These are phyloP conservation scores for Drosophila takahashii DNA, from an alignment of 1,140 invertebrate genomes.

Conservation along the genomic window DNA sequence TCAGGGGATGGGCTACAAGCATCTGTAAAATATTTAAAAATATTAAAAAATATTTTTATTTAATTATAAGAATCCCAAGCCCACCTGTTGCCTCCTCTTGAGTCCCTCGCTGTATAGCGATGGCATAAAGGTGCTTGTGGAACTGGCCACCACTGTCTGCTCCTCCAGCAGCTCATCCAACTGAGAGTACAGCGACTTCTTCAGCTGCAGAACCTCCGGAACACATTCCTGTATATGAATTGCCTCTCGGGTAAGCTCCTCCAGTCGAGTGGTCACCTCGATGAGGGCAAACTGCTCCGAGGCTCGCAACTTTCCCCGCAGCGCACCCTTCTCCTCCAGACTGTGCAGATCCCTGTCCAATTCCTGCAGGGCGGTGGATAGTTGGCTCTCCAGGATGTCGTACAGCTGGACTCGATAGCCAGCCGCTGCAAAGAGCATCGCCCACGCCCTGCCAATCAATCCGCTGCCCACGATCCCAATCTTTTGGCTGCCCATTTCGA, in stretches of 20 bases:
- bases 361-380: constrained; percentile 89
- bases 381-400: constrained; percentile 91
- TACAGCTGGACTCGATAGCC: constrained; percentile 94
- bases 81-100: constrained; percentile 63
- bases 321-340: constrained; percentile 89
- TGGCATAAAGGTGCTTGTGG: constrained; percentile 95
- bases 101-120: constrained; percentile 91
- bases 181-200: constrained; percentile 91
- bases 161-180: constrained; percentile 90
- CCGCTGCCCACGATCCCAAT: constrained; percentile 92
- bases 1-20: constrained; percentile 94
- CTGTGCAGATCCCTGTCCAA: constrained; percentile 90
- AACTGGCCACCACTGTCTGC: constrained; percentile 93
- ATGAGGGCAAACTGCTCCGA: constrained; percentile 92
- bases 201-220: constrained; percentile 95
- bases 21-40: constrained; percentile 61
- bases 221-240: constrained; percentile 95
- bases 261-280: constrained; percentile 88
- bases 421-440: constrained; percentile 96
- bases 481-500: constrained; percentile 85
- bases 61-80: not conserved
- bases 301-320: constrained; percentile 90
- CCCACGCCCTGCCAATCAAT: constrained; percentile 96
- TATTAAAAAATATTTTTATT: too few relatives aligned
- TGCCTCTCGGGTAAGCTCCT: constrained; percentile 88